phyloP scores from a whole-genome alignment of 2,888 invertebrate species.

The Agriotes lineatus region DNA sequence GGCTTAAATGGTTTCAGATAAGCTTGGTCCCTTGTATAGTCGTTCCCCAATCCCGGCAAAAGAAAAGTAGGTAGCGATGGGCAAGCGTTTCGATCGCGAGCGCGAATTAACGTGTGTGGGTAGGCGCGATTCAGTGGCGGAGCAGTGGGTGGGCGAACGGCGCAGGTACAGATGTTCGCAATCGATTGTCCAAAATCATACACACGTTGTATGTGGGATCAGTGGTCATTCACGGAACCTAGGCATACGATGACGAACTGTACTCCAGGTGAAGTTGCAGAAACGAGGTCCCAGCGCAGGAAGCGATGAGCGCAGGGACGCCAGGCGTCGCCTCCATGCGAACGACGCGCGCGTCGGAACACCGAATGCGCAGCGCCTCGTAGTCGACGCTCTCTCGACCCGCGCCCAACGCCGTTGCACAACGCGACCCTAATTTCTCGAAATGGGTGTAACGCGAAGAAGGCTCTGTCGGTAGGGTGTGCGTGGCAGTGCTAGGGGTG shows the following conservation, averaged over 20 bases:
- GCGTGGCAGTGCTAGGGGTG: constrained; percentile 52
- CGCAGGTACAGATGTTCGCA: constrained; percentile 43
- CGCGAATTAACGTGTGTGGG: constrained; percentile 32
- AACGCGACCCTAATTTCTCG: constrained; percentile 51
- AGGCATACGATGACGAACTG: constrained; percentile 21
- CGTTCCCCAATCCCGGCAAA: too few relatives aligned
- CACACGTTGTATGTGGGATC: constrained; percentile 17
- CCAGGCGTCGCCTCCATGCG: constrained; percentile 59
- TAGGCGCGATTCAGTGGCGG: constrained; percentile 16
- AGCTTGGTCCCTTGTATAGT: too few relatives aligned
- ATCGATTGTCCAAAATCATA: constrained; percentile 44
- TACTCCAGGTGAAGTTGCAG: constrained; percentile 45
- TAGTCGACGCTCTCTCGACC: constrained; percentile 43
- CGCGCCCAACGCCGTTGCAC: constrained; percentile 47
- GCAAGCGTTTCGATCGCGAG: constrained; percentile 23
- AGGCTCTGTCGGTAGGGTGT: constrained; percentile 56
- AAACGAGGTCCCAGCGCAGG: constrained; percentile 42
- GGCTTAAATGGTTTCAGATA: too few relatives aligned
- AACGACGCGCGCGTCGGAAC: constrained; percentile 47
- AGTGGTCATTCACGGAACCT: constrained; percentile 37
- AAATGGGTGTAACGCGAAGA: constrained; percentile 58
- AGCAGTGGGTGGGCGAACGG: constrained; percentile 32
- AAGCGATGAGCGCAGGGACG: constrained; percentile 53
- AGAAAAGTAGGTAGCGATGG: constrained; percentile 2
- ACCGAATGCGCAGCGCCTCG: constrained; percentile 49